These are phyloP conservation scores for Rhodophaea formosa DNA, from an alignment of 2,888 invertebrate genomes.

Conservation along the genomic window DNA sequence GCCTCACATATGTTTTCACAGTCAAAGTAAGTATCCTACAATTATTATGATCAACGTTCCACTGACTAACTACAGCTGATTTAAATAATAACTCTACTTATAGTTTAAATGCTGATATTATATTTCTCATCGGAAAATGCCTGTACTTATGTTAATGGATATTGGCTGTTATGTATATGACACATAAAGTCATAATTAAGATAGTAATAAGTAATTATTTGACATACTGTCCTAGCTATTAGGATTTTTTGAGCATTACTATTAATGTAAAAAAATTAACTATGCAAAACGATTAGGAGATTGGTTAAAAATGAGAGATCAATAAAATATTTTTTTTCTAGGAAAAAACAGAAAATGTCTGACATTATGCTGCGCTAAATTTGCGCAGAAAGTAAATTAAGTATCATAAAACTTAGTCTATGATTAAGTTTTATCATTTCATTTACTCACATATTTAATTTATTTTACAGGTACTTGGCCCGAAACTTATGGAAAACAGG, in stretches of 20 bases:
- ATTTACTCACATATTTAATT: no score
- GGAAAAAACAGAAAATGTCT: no score
- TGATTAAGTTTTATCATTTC: no score
- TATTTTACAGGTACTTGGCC: conserved; percentile 83
- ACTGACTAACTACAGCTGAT: conserved; percentile 19
- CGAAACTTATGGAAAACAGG: conserved; percentile 91
- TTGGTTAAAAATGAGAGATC: no score
- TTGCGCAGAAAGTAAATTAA: no score
- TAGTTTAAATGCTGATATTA: conserved; percentile 20
- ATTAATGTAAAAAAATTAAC: no score
- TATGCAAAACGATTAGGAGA: no score
- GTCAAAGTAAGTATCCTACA: conserved; percentile 81
- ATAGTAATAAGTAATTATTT: no score
- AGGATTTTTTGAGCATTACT: neutral
- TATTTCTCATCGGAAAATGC: conserved; percentile 27
- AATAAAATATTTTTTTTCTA: no score
- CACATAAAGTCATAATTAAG: no score
- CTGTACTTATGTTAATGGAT: conserved; percentile 22
- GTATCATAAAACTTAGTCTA: no score
- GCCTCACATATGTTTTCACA: conserved; percentile 87
- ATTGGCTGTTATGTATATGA: conserved; percentile 9
- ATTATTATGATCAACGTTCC: neutral
- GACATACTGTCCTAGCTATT: neutral
- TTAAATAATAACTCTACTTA: conserved; percentile 24
- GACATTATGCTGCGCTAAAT: no score